Percentiles rank a stretch among this genome's conserved stretches.
phyloP scores from a whole-genome alignment of 2,888 invertebrate species.

The Amiota minor region DNA sequence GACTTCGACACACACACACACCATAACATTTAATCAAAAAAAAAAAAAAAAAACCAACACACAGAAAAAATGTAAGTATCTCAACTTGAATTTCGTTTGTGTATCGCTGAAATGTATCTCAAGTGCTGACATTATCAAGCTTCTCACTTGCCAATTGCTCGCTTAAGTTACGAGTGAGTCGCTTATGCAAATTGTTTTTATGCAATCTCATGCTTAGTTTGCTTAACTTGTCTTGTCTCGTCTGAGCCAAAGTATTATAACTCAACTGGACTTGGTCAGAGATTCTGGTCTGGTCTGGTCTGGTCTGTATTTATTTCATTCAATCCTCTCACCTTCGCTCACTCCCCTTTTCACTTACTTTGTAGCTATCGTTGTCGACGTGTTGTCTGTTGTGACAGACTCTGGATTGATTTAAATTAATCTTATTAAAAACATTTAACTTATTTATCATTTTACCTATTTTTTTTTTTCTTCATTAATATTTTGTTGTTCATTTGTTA shows the following conservation, averaged over 20 bases:
- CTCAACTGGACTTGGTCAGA: no score
- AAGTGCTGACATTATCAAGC: conserved; percentile 27
- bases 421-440: conserved; percentile 9
- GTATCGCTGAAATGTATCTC: conserved; percentile 27
- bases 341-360: neutral
- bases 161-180: conserved; percentile 14
- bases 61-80: conserved; percentile 4
- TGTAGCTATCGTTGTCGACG: neutral
- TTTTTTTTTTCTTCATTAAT: no score
- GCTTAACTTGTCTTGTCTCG: neutral
- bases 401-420: neutral
- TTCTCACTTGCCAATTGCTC: conserved; percentile 19
- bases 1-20: neutral
- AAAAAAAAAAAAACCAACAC: neutral
- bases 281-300: no score
- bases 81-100: neutral
- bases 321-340: neutral
- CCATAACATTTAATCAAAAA: neutral
- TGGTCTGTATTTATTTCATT: no score
- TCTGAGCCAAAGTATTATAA: no score
- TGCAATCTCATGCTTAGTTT: conserved; percentile 24
- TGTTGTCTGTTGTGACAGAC: neutral
- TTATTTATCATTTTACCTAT: neutral
- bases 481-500: no score
- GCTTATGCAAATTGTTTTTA: conserved; percentile 16